Conservation (phyloP, 2,797 vertebrate genomes). For the Pelobates cultripes region DNA sequence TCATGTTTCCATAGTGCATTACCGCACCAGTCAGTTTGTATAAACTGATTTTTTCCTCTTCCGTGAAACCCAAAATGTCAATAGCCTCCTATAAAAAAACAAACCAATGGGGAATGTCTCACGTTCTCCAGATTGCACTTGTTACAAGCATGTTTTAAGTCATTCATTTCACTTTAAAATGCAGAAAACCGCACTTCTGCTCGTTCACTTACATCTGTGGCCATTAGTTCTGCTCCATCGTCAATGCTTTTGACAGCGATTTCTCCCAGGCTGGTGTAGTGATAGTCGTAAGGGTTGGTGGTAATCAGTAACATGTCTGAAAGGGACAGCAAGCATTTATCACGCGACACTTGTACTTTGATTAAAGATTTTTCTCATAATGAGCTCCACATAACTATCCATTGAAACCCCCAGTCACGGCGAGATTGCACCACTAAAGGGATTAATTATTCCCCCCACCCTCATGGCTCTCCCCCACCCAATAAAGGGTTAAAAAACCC, state of each 20-base stretch:
- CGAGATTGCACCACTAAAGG: too few species aligned
- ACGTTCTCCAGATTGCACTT: neutral
- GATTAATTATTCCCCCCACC: too few species aligned
- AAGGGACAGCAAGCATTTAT: constrained; percentile 13
- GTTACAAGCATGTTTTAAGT: too few species aligned
- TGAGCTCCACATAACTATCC: too few species aligned
- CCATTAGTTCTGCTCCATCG: constrained; percentile 66
- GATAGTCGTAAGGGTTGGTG: constrained; percentile 70
- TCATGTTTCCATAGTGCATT: constrained; percentile 82
- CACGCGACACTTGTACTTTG: neutral
- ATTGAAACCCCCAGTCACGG: too few species aligned
- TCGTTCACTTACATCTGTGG: constrained; percentile 66
- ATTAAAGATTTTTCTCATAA: too few species aligned
- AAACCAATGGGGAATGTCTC: neutral
- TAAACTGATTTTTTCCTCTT: constrained; percentile 76
- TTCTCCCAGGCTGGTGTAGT: constrained; percentile 70
- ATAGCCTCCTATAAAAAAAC: constrained; percentile 69
- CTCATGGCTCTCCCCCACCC: too few species aligned
- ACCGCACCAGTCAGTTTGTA: constrained; percentile 81
- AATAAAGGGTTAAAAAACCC: too few species aligned
- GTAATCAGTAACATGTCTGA: constrained; percentile 70
- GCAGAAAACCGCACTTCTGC: neutral
- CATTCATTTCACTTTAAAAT: neutral
- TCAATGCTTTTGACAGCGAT: constrained; percentile 70
- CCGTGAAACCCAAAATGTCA: constrained; percentile 78